Conservation (phyloP, 1,140 invertebrate species). For the Heterodera schachtii region DNA sequence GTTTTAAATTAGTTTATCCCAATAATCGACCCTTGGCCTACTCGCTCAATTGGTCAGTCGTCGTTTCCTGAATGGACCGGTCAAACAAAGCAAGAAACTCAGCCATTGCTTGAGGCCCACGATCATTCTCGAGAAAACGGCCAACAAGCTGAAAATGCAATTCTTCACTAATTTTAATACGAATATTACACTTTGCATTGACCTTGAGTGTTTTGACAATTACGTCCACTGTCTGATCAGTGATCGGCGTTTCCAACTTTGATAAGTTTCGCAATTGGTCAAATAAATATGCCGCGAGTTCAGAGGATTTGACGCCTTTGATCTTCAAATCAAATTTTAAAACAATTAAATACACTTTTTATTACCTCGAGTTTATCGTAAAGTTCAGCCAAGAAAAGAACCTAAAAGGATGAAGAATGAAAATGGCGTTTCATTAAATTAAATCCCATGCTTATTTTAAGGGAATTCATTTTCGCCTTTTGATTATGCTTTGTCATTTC, state of each 20-base stretch:
- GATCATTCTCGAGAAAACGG: conserved; percentile 34
- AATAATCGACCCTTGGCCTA: neutral
- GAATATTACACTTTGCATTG: neutral
- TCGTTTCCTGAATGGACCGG: neutral
- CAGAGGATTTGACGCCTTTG: conserved; percentile 24
- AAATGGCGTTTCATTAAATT: neutral
- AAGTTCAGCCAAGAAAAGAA: conserved; percentile 32
- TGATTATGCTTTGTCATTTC: too few relatives aligned
- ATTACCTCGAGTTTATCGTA: conserved; percentile 38
- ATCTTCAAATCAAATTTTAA: conserved; percentile 11
- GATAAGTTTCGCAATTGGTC: conserved; percentile 26
- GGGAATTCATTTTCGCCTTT: too few relatives aligned
- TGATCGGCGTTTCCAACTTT: conserved; percentile 14
- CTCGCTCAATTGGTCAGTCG: conserved; percentile 19
- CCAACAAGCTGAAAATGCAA: conserved; percentile 23
- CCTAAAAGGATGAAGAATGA: neutral
- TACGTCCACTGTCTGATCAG: conserved; percentile 6
- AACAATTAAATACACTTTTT: neutral
- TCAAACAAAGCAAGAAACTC: conserved; percentile 14
- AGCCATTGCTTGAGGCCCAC: conserved; percentile 19
- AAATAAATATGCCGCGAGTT: conserved; percentile 19
- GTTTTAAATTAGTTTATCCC: too few relatives aligned
- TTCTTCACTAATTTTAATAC: neutral
- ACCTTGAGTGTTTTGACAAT: conserved; percentile 29
- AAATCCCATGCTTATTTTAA: too few relatives aligned